Percentiles rank a stretch among this genome's conserved stretches.
phyloP scores from a whole-genome alignment of 2,888 invertebrate genomes.

The Linyphia triangularis region DNA sequence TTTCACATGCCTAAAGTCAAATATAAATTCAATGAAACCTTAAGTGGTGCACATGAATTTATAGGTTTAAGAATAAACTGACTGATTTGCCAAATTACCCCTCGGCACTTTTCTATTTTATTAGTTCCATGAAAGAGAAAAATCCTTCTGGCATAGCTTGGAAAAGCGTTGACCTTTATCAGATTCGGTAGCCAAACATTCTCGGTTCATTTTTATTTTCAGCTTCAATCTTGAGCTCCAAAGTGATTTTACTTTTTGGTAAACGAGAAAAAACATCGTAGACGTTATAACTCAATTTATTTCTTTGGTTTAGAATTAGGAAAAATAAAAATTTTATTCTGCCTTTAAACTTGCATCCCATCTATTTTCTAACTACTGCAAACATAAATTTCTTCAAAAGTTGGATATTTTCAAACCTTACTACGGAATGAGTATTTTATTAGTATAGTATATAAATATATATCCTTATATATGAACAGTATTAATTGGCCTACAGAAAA shows the following conservation, averaged over 20 bases:
- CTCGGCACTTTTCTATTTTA: conserved; percentile 5
- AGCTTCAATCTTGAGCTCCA: background rate
- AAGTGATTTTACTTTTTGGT: conserved; percentile 17
- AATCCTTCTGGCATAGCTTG: background rate
- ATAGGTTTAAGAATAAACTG: conserved; percentile 13
- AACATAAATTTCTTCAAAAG: too few relatives aligned
- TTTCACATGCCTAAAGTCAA: background rate
- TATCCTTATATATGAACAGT: too few relatives aligned
- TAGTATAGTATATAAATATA: too few relatives aligned
- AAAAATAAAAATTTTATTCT: background rate
- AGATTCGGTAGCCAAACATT: background rate
- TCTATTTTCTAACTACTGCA: too few relatives aligned
- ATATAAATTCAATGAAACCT: conserved; percentile 9
- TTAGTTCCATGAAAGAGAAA: conserved; percentile 6
- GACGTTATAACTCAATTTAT: conserved; percentile 23
- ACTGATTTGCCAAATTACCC: conserved; percentile 38
- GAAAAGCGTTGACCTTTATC: conserved; percentile 5
- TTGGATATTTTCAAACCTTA: too few relatives aligned
- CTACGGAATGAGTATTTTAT: too few relatives aligned
- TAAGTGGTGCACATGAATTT: conserved; percentile 19
- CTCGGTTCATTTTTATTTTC: background rate
- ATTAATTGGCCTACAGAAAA: too few relatives aligned
- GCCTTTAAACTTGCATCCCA: too few relatives aligned
- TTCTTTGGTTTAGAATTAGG: background rate
- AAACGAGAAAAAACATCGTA: conserved; percentile 5